Conservation (phyloP, 2,888 invertebrate genomes). For the Aphidius colemani region DNA sequence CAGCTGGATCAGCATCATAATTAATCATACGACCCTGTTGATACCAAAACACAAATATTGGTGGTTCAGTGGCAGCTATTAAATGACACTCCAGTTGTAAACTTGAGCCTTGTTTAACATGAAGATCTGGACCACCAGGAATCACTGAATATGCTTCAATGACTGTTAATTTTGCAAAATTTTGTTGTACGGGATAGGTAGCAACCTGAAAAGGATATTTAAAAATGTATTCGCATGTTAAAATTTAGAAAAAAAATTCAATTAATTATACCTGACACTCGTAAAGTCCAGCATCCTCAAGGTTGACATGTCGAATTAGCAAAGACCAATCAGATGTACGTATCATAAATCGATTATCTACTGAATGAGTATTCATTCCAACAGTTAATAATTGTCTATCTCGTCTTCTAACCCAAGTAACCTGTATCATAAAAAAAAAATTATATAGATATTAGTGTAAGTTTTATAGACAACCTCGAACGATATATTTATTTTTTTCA, state of each 20-base stretch:
- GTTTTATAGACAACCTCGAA: not conserved
- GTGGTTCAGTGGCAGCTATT: slow-evolving; percentile 70
- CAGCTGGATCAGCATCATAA: slow-evolving; percentile 69
- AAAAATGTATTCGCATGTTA: not conserved
- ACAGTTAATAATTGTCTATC: slow-evolving; percentile 45
- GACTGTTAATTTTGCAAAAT: slow-evolving; percentile 45
- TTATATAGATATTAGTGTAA: too few species aligned
- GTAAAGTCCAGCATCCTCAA: slow-evolving; percentile 59
- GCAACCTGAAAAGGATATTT: slow-evolving; percentile 33
- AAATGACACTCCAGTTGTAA: slow-evolving; percentile 74
- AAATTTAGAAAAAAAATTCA: slow-evolving; percentile 1
- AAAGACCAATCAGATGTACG: slow-evolving; percentile 56
- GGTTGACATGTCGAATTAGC: slow-evolving; percentile 57
- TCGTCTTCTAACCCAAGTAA: slow-evolving; percentile 46
- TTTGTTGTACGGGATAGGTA: slow-evolving; percentile 42
- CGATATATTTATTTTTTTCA: not conserved
- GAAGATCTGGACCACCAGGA: slow-evolving; percentile 72
- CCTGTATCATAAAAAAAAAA: slow-evolving; percentile 35
- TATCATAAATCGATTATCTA: slow-evolving; percentile 44
- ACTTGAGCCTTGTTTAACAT: slow-evolving; percentile 74
- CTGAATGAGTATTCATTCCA: slow-evolving; percentile 41
- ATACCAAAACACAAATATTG: slow-evolving; percentile 81
- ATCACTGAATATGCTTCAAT: slow-evolving; percentile 74
- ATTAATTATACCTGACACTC: slow-evolving; percentile 57
- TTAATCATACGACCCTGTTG: slow-evolving; percentile 85